Evolutionary conservation across 1,140 invertebrate genomes (phyloP), one percentile per base, ranked within the genome.

Genomic region (Neodiprion fabricii): DNA sequence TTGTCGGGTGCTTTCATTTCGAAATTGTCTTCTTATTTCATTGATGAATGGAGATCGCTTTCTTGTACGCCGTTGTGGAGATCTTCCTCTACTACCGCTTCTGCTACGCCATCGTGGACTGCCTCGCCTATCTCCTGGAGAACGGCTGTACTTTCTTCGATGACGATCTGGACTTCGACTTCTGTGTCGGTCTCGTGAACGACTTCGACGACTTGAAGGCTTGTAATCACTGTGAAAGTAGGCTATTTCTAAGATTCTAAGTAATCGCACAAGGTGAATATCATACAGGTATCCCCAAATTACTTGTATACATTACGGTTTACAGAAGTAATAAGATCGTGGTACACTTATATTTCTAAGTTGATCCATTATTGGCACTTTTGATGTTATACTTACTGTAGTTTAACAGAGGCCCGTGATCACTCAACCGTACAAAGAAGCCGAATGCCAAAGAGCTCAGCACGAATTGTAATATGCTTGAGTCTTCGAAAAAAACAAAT

Each of bases 1-100:
- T 40, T 40, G 28, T 40, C 28, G 53, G 53, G 11, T 61, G 7
- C 0, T 61, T 17, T 87, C 85, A 1, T 82, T 80, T 40, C 79
- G 78, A 9, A 89, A 75, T 23, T 87, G 85, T 1, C 87, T 80
- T 0, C 83, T 82, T 17, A 89, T 77, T 74, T 88, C 86, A 50
- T 89, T 86, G 68, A 88, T 84, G 49, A 88, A 88, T 0, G 87
- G 87, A 10, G 87, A 88, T 10, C 87, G 82, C 68, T 85, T 86
- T 14, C 87, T 80, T 28, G 68, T 17, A 0, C 87, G 85, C 48
- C 82, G 83, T 23, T 82, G 79, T 11, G 80, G 73, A 1, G 87
- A 87, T 67, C 84, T 81, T 73, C 81, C 80, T 8, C 79, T 79
- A 23, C 78, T 82, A 3, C 71, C 74, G 10, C 79, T 82, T 47